A percentile compares a stretch with the other conserved stretches of the same genome.
Conservation (phyloP, 2,888 invertebrate species). For the Andrena marginata region DNA sequence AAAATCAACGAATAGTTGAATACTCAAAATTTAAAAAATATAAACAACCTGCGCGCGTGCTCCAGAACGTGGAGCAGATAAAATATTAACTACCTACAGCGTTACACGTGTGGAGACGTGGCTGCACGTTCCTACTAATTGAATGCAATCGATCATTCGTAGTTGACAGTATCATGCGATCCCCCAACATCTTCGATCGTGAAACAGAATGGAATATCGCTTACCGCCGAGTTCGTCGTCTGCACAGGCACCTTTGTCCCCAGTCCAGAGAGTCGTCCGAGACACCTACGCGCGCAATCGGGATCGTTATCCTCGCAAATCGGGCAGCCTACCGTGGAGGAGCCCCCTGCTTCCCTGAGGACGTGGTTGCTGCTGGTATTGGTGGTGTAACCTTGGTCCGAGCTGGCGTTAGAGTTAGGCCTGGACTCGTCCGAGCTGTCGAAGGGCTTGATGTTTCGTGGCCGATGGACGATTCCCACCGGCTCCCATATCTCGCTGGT, state of each 20-base stretch:
- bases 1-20: no score
- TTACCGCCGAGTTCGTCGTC: conserved; percentile 82
- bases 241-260: conserved; percentile 76
- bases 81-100: no score
- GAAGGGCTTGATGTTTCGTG: conserved; percentile 81
- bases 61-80: no score
- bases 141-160: no score
- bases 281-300: conserved; percentile 77
- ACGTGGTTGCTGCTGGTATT: conserved; percentile 82
- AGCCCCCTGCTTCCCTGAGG: conserved; percentile 78
- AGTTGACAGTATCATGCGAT: not conserved
- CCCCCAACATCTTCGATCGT: not conserved
- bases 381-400: conserved; percentile 83
- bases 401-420: conserved; percentile 83
- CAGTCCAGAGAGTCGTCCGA: conserved; percentile 77
- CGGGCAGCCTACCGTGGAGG: conserved; percentile 72
- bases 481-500: conserved; percentile 90
- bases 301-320: conserved; percentile 77
- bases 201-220: conserved; percentile 45
- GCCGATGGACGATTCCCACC: conserved; percentile 82
- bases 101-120: no score
- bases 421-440: conserved; percentile 83
- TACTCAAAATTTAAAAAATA: no score
- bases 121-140: no score
- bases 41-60: no score